Conservation (phyloP, 2,888 invertebrate species). For the Nycteola revayana region DNA sequence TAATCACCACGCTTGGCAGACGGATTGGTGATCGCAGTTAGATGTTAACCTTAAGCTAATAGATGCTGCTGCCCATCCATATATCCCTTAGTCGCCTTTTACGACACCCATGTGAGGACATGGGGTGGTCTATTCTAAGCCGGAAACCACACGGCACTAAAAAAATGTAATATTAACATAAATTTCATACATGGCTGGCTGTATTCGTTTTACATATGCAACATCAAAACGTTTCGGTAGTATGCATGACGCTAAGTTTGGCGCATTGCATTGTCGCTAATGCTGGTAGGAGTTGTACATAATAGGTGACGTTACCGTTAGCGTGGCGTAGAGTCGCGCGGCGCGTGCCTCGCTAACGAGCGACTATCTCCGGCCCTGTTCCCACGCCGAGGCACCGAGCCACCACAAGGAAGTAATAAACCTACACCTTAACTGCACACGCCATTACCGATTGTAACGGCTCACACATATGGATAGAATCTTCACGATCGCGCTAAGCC, state of each 20-base stretch:
- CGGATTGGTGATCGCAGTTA: too few relatives aligned
- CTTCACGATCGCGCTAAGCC: slow-evolving; percentile 50
- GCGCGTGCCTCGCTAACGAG: slow-evolving; percentile 69
- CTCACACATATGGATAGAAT: slow-evolving; percentile 66
- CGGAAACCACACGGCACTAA: too few relatives aligned
- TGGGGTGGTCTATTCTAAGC: too few relatives aligned
- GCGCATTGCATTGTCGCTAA: slow-evolving; percentile 32
- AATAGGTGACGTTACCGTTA: slow-evolving; percentile 38
- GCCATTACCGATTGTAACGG: slow-evolving; percentile 78
- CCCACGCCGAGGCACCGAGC: slow-evolving; percentile 63
- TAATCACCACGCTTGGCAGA: too few relatives aligned
- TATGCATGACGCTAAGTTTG: slow-evolving; percentile 29
- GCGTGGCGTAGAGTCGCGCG: slow-evolving; percentile 37
- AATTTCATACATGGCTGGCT: too few relatives aligned
- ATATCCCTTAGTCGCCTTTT: too few relatives aligned
- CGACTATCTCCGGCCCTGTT: slow-evolving; percentile 74
- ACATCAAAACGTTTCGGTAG: slow-evolving; percentile 35
- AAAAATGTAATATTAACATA: too few relatives aligned
- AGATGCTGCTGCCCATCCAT: too few relatives aligned
- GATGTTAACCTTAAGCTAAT: too few relatives aligned
- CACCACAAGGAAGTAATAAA: slow-evolving; percentile 76
- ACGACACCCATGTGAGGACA: too few relatives aligned
- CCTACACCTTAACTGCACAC: slow-evolving; percentile 77
- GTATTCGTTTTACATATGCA: too few relatives aligned
- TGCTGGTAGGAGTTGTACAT: slow-evolving; percentile 11